Percentiles rank a stretch among this genome's conserved stretches.
These are phyloP conservation scores for Iguana delicatissima DNA, from an alignment of 2,797 vertebrate species.

Conservation along the genomic window DNA sequence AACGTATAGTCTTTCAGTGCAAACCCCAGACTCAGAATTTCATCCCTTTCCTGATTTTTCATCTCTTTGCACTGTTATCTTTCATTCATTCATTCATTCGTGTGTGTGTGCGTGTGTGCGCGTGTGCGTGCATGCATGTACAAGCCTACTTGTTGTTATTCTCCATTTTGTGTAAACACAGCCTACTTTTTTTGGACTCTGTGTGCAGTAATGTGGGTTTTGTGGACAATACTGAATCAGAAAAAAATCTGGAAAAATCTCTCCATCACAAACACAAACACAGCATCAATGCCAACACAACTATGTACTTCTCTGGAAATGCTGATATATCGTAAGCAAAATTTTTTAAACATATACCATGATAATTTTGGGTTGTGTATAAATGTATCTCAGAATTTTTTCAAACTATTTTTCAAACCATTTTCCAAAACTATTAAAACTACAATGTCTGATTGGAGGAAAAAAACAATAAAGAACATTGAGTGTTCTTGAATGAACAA, in stretches of 20 bases:
- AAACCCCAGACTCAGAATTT: not conserved
- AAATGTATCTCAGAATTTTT: not conserved
- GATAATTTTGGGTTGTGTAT: not conserved
- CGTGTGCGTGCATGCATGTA: too few relatives aligned
- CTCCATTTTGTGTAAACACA: not conserved
- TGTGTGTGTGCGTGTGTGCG: too few relatives aligned
- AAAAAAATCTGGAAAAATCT: not conserved
- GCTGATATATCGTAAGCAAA: not conserved
- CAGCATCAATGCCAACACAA: not conserved
- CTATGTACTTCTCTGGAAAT: not conserved
- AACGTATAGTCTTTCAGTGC: not conserved
- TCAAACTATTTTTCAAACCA: not conserved
- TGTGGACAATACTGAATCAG: not conserved
- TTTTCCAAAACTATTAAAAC: not conserved
- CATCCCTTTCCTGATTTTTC: not conserved
- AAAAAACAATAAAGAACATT: too few relatives aligned
- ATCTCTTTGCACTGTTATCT: not conserved
- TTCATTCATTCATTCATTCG: not conserved
- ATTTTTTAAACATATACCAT: not conserved
- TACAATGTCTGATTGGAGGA: not conserved
- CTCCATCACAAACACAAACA: too few relatives aligned
- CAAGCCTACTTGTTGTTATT: not conserved
- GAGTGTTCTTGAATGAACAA: not conserved
- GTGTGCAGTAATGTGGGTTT: not conserved
- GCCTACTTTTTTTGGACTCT: not conserved